Conservation (phyloP, 2,888 invertebrate species). For the Rhagophthalmus giganteus region DNA sequence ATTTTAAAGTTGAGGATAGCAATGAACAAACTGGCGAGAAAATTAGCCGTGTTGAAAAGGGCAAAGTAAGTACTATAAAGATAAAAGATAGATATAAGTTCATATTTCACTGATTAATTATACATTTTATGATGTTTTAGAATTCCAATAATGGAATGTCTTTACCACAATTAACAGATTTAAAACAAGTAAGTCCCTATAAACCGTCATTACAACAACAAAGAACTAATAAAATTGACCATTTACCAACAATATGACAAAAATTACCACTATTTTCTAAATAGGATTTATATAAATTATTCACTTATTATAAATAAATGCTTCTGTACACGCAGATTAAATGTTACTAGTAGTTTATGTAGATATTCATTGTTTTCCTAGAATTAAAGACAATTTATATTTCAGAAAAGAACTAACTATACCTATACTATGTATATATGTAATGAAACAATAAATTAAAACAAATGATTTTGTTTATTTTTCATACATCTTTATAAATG, state of each 20-base stretch:
- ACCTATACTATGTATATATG: too few relatives aligned
- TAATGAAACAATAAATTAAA: too few relatives aligned
- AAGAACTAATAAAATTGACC: constrained; percentile 60
- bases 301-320: constrained; percentile 21
- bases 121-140: constrained; percentile 48
- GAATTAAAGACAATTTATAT: too few relatives aligned
- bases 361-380: too few relatives aligned
- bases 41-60: constrained; percentile 64
- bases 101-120: too few relatives aligned
- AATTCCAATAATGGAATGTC: constrained; percentile 63
- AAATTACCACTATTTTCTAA: constrained; percentile 41
- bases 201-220: constrained; percentile 47
- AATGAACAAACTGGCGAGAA: constrained; percentile 64
- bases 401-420: too few relatives aligned
- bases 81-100: too few relatives aligned
- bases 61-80: too few relatives aligned
- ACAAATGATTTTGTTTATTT: too few relatives aligned
- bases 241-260: constrained; percentile 76
- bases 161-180: constrained; percentile 65
- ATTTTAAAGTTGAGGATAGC: constrained; percentile 76
- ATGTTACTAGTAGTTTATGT: too few relatives aligned
- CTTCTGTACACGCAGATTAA: too few relatives aligned
- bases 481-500: too few relatives aligned
- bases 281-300: constrained; percentile 28
- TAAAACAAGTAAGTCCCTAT: constrained; percentile 58